Evolutionary conservation across 2,797 vertebrate species (phyloP).

Genomic region (Notolabrus celidotus): DNA sequence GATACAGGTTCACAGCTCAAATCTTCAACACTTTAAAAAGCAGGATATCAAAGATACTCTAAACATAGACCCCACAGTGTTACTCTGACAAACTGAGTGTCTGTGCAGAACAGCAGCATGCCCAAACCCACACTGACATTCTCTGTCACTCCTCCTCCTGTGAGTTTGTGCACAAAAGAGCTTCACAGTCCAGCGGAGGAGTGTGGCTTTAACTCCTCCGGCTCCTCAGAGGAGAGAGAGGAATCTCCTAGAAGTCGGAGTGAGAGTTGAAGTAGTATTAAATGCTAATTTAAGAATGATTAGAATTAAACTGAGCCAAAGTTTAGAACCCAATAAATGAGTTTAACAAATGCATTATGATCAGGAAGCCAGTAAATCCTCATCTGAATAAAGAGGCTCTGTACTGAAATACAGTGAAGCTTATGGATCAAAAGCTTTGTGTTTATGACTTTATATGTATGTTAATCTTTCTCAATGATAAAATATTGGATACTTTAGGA

Average conservation of each 20-base stretch:
- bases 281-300: neutral
- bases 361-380: neutral
- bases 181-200: constrained; percentile 64
- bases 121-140: constrained; percentile 69
- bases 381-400: neutral
- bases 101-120: constrained; percentile 41
- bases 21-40: constrained; percentile 29
- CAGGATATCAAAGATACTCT: constrained; percentile 20
- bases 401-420: neutral
- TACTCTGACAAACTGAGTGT: constrained; percentile 21
- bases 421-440: no score
- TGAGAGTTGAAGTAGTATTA: neutral
- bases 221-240: constrained; percentile 40
- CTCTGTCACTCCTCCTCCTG: constrained; percentile 68
- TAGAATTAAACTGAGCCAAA: neutral
- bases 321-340: neutral
- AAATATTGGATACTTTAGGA: no score
- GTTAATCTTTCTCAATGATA: no score
- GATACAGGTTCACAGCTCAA: constrained; percentile 7
- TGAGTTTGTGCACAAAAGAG: constrained; percentile 62
- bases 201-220: constrained; percentile 66
- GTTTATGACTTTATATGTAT: no score
- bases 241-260: neutral
- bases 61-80: constrained; percentile 28
- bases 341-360: neutral